Evolutionary conservation across 2,113 vertebrate genomes (phyloP), one percentile per base, ranked within the genome.

Genomic region (Corydoras maculifer): DNA sequence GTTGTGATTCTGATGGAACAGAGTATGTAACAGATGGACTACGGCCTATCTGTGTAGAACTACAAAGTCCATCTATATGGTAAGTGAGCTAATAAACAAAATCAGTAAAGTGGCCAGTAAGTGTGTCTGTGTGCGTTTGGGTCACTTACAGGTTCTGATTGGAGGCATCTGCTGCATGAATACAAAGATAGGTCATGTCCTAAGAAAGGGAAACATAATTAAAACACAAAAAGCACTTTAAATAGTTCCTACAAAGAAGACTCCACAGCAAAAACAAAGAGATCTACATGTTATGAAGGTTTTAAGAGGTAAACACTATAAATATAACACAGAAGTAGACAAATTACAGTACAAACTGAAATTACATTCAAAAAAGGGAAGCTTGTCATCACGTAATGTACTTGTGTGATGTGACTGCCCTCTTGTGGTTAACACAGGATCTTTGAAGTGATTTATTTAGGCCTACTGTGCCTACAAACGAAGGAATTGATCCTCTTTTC

Each of bases 131-230:
- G 64, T 66, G 14, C 48, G 15, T 43, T 43, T 43, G 54, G 50
- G 48, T 48, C 3, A 93, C 92, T 93, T 78, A 94, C 93, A 94
- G 77, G 81, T 95, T 93, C 75, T 94, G 87, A 73, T 79, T 91
- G 57, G 90, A 90, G 1, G 91, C 90, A 81, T 94, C 94, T 0
- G 90, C 91, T 76, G 92, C 93, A 0, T 91, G 84, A 74, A 94
- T 92, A 65, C 93, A 94, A 77, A 93, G 92, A 63, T 94, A 94
- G 4, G 86, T 92, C 90, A 88, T 91, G 82, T 91, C 91, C 93
- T 94, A 88, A 82, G n/a, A 49, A 8, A 68, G 9, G 55, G 31
- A 50, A 12, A 78, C 0, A 51, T 6, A 25, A 25, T 59, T 63
- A 11, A 4, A 64, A 25, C 15, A 54, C 7, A 61, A 57, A 13